These are phyloP conservation scores for Crypturellus undulatus DNA, from an alignment of 2,113 vertebrate genomes.

Conservation along the genomic window DNA sequence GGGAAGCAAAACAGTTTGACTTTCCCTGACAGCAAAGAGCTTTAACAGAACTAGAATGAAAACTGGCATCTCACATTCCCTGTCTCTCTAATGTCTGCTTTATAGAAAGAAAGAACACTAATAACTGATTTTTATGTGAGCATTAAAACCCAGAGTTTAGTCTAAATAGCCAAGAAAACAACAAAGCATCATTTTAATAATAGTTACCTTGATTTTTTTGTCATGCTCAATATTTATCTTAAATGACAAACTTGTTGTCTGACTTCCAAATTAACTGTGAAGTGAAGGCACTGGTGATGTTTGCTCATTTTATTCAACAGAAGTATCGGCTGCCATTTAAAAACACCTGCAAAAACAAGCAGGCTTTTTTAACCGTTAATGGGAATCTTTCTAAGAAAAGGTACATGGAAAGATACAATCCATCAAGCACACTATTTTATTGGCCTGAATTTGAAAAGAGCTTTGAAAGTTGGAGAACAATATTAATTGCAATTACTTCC, in stretches of 20 bases:
- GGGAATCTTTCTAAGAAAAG: background rate
- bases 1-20: slow-evolving; percentile 63
- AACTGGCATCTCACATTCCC: slow-evolving; percentile 27
- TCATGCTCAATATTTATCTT: background rate
- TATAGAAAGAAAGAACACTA: slow-evolving; percentile 35
- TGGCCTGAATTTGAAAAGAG: slow-evolving; percentile 28
- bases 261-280: background rate
- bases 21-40: slow-evolving; percentile 69
- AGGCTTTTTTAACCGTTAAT: background rate
- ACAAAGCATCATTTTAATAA: slow-evolving; percentile 4
- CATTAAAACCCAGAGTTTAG: slow-evolving; percentile 15
- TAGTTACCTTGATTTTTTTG: background rate
- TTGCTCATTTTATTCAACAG: background rate
- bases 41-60: slow-evolving; percentile 63
- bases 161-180: background rate
- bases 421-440: background rate
- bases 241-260: background rate
- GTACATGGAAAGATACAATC: background rate
- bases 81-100: slow-evolving; percentile 38
- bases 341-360: background rate
- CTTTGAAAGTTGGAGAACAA: slow-evolving; percentile 41
- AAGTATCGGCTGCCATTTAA: background rate
- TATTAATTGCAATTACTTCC: slow-evolving; percentile 62
- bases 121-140: background rate
- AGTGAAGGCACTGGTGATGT: background rate